Conservation (phyloP, 2,113 vertebrate genomes). For the Myotis yumanensis region DNA sequence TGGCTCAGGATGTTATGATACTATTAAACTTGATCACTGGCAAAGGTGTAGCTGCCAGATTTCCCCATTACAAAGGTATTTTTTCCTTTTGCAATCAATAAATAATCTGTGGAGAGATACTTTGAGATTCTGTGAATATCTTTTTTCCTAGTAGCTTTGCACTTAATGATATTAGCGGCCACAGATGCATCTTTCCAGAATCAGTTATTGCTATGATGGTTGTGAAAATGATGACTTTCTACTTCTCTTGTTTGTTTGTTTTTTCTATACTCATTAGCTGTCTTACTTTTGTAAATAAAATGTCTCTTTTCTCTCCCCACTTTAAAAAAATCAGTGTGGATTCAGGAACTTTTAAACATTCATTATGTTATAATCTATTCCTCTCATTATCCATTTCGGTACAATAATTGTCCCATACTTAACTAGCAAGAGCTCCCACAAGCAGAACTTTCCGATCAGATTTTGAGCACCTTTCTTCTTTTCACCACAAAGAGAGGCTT, state of each 20-base stretch:
- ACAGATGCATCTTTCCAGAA: not conserved
- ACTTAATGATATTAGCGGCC: constrained; percentile 1
- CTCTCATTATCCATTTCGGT: not conserved
- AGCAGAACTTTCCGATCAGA: not conserved
- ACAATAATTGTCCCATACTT: not conserved
- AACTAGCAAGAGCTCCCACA: not conserved
- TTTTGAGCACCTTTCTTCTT: not conserved
- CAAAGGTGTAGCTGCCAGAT: not conserved
- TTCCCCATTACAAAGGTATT: not conserved
- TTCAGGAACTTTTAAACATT: not conserved
- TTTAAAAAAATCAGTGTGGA: not conserved
- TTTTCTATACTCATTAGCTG: not conserved
- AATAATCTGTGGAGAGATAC: constrained; percentile 32
- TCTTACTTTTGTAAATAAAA: constrained; percentile 23
- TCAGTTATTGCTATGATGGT: not conserved
- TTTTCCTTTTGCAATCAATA: constrained; percentile 47
- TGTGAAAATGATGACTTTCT: not conserved
- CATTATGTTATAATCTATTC: not conserved
- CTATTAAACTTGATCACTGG: constrained; percentile 29
- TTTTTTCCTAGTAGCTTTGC: constrained; percentile 42
- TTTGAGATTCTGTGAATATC: constrained; percentile 26
- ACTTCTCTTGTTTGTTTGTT: not conserved
- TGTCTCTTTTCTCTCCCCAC: not conserved
- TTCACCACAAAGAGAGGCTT: not conserved
- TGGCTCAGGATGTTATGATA: not conserved